A percentile compares a stretch with the other conserved stretches of the same genome.
These are phyloP conservation scores for Odobenus rosmarus DNA, from an alignment of 2,113 vertebrate genomes.

Conservation along the genomic window DNA sequence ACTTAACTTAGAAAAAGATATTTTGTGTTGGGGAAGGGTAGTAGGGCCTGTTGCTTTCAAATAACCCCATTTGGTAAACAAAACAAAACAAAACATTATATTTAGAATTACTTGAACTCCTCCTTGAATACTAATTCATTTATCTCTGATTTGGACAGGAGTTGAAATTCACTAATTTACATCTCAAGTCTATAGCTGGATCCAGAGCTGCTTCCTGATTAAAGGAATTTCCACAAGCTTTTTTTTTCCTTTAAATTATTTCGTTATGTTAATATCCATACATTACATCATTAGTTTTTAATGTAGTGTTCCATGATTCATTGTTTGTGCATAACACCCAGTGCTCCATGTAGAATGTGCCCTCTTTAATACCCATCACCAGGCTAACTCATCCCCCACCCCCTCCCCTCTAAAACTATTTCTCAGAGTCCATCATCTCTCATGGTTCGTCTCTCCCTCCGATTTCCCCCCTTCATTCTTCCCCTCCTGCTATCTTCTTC, in stretches of 20 bases:
- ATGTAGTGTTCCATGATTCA: too few species aligned
- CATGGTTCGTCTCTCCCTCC: too few species aligned
- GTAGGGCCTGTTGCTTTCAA: not conserved
- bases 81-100: not conserved
- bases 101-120: not conserved
- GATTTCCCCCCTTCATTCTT: too few species aligned
- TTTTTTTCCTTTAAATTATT: not conserved
- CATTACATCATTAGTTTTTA: too few species aligned
- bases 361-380: too few species aligned
- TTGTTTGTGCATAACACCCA: too few species aligned
- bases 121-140: not conserved
- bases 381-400: too few species aligned
- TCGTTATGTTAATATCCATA: too few species aligned
- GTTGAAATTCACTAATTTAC: not conserved
- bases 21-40: not conserved
- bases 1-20: not conserved
- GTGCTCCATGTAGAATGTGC: too few species aligned
- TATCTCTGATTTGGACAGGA: not conserved
- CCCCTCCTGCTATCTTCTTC: too few species aligned
- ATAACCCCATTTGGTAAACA: not conserved
- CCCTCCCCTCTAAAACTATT: too few species aligned
- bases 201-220: not conserved
- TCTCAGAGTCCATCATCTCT: too few species aligned
- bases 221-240: not conserved
- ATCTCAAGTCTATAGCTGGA: not conserved